Percentiles rank a stretch among this genome's conserved stretches.
Conservation (phyloP, 2,888 invertebrate genomes). For the Chaitophorus viminalis region DNA sequence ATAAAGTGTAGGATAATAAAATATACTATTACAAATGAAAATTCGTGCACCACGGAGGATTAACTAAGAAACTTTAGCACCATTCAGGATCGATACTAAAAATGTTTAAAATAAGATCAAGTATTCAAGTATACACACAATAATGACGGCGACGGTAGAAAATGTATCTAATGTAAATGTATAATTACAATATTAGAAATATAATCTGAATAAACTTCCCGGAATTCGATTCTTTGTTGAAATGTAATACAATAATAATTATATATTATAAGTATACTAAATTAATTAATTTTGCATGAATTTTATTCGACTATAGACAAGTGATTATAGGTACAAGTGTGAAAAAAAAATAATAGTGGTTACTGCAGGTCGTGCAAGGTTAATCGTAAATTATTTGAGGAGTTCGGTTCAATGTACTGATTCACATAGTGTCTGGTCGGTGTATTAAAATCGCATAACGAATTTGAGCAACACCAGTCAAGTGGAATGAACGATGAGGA, state of each 20-base stretch:
- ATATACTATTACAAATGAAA: constrained; percentile 2
- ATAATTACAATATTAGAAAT: background rate
- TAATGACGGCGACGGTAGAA: background rate
- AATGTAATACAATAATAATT: background rate
- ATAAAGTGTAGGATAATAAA: background rate
- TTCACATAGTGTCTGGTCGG: background rate
- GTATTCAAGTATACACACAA: background rate
- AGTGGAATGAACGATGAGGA: constrained; percentile 19
- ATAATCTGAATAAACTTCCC: background rate
- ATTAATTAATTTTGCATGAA: no score
- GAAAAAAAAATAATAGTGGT: background rate
- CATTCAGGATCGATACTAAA: background rate
- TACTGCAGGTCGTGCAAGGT: background rate
- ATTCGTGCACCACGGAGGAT: background rate
- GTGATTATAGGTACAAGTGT: background rate
- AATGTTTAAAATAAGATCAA: background rate
- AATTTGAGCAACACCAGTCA: background rate
- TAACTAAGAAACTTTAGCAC: background rate
- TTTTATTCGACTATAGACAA: background rate
- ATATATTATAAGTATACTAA: background rate
- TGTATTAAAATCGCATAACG: background rate
- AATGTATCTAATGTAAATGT: background rate
- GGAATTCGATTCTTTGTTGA: background rate
- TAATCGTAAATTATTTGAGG: background rate
- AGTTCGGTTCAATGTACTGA: constrained; percentile 21